phyloP scores from a whole-genome alignment of 2,888 invertebrate species.

The Eumerus sabulonum region DNA sequence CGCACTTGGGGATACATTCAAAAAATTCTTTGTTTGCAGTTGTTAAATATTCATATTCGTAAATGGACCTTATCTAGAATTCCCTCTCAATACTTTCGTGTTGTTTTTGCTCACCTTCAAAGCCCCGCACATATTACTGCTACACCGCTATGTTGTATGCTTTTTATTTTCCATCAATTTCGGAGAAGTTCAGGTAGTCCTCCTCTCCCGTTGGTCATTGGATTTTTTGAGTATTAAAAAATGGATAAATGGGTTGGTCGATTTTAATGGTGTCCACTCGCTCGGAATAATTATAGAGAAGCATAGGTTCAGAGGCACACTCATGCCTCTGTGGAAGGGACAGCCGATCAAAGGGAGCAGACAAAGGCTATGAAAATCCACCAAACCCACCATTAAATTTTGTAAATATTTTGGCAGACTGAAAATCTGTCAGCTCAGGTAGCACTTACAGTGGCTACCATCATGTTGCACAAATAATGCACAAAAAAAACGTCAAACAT shows the following conservation, averaged over 20 bases:
- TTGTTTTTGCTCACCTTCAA: constrained; percentile 5
- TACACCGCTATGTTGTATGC: no score
- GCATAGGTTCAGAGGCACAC: no score
- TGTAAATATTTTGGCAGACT: constrained; percentile 58
- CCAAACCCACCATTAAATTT: constrained; percentile 62
- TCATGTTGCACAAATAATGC: no score
- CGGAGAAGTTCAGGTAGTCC: constrained; percentile 26
- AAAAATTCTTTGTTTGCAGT: constrained; percentile 26
- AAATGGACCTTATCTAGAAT: constrained; percentile 50
- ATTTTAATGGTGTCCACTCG: constrained; percentile 52
- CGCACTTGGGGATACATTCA: constrained; percentile 12
- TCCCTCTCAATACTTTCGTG: not conserved
- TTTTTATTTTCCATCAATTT: constrained; percentile 3
- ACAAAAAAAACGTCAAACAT: no score
- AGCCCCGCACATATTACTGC: not conserved
- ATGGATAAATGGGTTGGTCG: constrained; percentile 7
- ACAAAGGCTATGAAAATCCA: constrained; percentile 2
- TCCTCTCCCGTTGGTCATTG: constrained; percentile 53
- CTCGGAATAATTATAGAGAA: constrained; percentile 35
- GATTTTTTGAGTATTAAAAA: not conserved
- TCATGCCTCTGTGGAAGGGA: not conserved
- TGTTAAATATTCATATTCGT: constrained; percentile 60
- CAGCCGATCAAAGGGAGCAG: constrained; percentile 44
- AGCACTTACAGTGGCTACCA: not conserved
- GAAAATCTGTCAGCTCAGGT: constrained; percentile 44